These are phyloP conservation scores for Ochlodes sylvanus DNA, from an alignment of 2,888 invertebrate genomes.

Conservation along the genomic window DNA sequence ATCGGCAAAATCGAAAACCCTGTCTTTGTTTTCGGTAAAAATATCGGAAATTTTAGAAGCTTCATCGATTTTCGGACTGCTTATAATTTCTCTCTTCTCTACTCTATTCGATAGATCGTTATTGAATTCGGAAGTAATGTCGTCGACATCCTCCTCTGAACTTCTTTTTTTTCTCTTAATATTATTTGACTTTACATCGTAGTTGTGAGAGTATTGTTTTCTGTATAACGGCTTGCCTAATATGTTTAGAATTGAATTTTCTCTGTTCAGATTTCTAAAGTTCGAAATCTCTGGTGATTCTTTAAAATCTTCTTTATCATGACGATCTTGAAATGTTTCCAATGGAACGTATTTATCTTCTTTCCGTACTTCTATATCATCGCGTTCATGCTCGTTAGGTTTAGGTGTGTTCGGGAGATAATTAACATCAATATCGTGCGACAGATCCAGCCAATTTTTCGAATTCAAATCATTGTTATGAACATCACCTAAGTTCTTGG, in stretches of 20 bases:
- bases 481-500: background rate
- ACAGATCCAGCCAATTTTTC: conserved; percentile 62
- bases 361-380: conserved; percentile 61
- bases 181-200: conserved; percentile 14
- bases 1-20: conserved; percentile 39
- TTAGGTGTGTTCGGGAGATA: conserved; percentile 54
- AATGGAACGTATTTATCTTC: conserved; percentile 60
- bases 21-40: conserved; percentile 30
- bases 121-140: background rate
- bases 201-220: background rate
- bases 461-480: conserved; percentile 31
- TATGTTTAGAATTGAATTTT: conserved; percentile 19
- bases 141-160: background rate
- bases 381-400: conserved; percentile 56
- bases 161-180: conserved; percentile 16
- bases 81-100: conserved; percentile 20
- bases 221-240: conserved; percentile 27
- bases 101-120: background rate
- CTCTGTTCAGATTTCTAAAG: conserved; percentile 17
- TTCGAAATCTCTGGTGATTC: background rate
- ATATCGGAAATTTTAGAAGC: conserved; percentile 29
- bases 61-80: conserved; percentile 2
- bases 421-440: conserved; percentile 74
- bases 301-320: conserved; percentile 2
- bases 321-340: background rate